Evolutionary conservation across 2,888 invertebrate genomes (phyloP), one percentile per base, ranked within the genome.

Genomic region (Lacanobia oleracea): DNA sequence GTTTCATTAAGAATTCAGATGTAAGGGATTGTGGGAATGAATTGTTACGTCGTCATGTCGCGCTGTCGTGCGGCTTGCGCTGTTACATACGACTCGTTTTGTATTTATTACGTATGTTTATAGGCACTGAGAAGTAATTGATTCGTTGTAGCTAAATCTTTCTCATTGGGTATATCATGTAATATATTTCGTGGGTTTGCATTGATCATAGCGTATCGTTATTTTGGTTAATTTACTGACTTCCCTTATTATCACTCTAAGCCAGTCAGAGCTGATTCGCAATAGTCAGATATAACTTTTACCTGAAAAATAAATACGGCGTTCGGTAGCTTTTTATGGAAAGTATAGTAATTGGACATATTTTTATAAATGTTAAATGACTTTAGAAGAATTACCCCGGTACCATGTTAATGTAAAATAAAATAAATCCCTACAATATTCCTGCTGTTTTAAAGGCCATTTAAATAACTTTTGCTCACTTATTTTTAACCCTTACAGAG

Each of bases 1-100:
- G 94, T 94, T 93, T 94, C 94, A 94, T 95, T 95, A 95, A 91
- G 91, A 94, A 94, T 95, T 95, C 93, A 94, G 93, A 92, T 93
- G 92, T 93, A 92, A 93, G 92, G 92, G 93, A 93, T 93, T 92
- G 94, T 92, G 90, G 90, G 90, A 90, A 93, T 92, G 93, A 93
- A 92, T 93, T 91, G 90, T 89, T 87, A 87, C 87, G 86, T 82
- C 70, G 86, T 82, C 70, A 80, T 66, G 77, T 71, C 71, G 66
- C 77, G 66, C 72, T 71, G 80, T 67, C 72, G 81, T 74, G 83
- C 81, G 62, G 67, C 72, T 62, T 72, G 62, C 59, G 67, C 66
- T 80, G 73, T 54, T 65, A 72, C 63, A 75, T 70, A 51, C 65
- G 61, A 75, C 66, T 77, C 65, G 67, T 57, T 69, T 71, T 73